Evolutionary conservation across 2,113 vertebrate genomes (phyloP).

Genomic region (Sterna hirundo): DNA sequence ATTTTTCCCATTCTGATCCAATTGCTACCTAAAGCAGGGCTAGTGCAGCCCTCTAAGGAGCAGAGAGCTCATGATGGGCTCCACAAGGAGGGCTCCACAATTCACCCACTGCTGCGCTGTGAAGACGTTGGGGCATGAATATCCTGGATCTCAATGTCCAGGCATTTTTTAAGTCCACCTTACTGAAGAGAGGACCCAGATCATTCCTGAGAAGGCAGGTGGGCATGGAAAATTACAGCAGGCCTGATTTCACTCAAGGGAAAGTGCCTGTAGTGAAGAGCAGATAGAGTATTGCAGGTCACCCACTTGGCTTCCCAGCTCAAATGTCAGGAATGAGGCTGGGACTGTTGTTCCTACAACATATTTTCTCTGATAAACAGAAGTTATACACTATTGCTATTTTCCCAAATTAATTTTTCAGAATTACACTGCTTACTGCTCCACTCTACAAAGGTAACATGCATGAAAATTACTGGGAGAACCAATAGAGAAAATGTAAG

Average conservation of each 20-base stretch:
- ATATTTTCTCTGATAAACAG: neutral
- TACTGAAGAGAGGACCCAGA: neutral
- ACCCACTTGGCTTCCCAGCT: neutral
- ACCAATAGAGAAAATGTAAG: neutral
- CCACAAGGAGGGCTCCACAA: rapidly evolving
- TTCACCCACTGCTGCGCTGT: neutral
- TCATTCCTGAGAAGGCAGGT: neutral
- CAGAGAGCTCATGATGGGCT: rapidly evolving
- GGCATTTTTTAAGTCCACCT: neutral
- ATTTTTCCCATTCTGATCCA: neutral
- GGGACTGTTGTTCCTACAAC: neutral
- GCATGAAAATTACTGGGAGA: neutral
- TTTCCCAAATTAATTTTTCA: neutral
- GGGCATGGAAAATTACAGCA: neutral
- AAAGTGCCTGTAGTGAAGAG: neutral
- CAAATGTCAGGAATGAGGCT: neutral
- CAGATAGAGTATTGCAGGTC: neutral
- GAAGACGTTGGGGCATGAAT: neutral
- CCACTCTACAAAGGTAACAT: neutral
- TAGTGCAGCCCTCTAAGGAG: neutral
- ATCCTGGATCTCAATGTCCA: neutral
- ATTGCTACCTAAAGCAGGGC: neutral
- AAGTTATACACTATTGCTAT: neutral
- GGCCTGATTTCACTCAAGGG: neutral
- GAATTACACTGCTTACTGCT: neutral